Base-by-base conservation (phyloP, 2,888 invertebrate species). In the Anthophora plumipes region DNA sequence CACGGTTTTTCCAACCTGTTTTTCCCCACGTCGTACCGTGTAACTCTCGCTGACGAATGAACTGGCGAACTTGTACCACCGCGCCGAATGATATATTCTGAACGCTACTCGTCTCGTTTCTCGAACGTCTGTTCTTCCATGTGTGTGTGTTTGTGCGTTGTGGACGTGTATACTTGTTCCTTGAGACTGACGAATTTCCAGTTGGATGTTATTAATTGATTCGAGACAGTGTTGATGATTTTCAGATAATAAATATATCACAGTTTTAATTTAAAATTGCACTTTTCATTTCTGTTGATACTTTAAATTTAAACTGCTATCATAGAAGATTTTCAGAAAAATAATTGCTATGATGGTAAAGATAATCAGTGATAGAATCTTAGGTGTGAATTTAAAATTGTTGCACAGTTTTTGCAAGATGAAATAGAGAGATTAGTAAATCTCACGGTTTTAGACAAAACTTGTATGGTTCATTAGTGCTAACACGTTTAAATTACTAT, bases 21-120 rank as follows among this genome's bases (percentile, higher is more conserved):
- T 68, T 68, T 57, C 25, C 6, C 6, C 50, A 17, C 55, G 9
- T 14, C 55, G n/a, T 14, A 7, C 31, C 61, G 54, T 64, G 66
- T 59, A 60, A 74, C 77, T 72, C 76, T 50, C 75, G 60, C 77
- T 77, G 77, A 77, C 75, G 77, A 77, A 77, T 77, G 75, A 74
- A 77, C 75, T 48, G 75, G 66, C 54, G 75, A 46, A 60, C 60
- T 25, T 39, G 48, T 31, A 25, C 59, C 66, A n/a, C 43, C 39
- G 48, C 41, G 52, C n/a, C 12, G 55, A 67, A 77, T 75, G 77
- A 77, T 77, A 77, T 66, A 77, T 77, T 54, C 54, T 25, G 39
- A 74, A 67, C 61, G 69, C 39, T 61, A 61, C 74, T 52, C 60
- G 64, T 43, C 75, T 17, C 60, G 60, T 60, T 50, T 43, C 20